phyloP scores from a whole-genome alignment of 2,888 invertebrate species.

The Metellina segmentata region DNA sequence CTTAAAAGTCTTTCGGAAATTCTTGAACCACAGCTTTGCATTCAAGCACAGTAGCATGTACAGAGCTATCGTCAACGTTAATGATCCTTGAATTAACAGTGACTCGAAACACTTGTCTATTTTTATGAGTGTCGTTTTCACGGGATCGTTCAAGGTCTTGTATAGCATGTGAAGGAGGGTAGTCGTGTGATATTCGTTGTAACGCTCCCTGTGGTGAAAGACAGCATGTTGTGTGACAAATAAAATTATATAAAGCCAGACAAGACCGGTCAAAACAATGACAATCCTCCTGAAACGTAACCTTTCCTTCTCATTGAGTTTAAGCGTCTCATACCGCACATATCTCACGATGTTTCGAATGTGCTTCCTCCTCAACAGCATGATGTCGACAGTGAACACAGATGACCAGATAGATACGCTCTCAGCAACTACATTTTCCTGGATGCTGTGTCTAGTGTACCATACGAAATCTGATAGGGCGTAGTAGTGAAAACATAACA shows the following conservation, averaged over 20 bases:
- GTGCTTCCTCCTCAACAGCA: slow-evolving; percentile 19
- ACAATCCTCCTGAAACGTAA: slow-evolving; percentile 9
- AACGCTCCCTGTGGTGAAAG: neutral
- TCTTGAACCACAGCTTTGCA: slow-evolving; percentile 39
- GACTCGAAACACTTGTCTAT: slow-evolving; percentile 28
- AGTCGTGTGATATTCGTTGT: slow-evolving; percentile 3
- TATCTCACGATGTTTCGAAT: slow-evolving; percentile 7
- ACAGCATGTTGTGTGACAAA: slow-evolving; percentile 29
- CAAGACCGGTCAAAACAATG: neutral
- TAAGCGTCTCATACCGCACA: neutral
- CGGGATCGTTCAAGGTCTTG: neutral
- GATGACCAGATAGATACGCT: slow-evolving; percentile 49
- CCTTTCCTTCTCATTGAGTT: neutral
- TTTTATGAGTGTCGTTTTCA: slow-evolving; percentile 7
- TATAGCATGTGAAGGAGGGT: slow-evolving; percentile 26
- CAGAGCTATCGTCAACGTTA: slow-evolving; percentile 36
- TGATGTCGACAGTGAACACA: slow-evolving; percentile 28
- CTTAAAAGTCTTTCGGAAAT: slow-evolving; percentile 10
- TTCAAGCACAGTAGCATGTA: slow-evolving; percentile 41
- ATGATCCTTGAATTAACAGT: slow-evolving; percentile 43
- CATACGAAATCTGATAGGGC: slow-evolving; percentile 35
- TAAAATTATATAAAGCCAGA: slow-evolving; percentile 27
- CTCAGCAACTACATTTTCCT: slow-evolving; percentile 61
- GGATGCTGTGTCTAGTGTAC: slow-evolving; percentile 29
- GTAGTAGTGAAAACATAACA: slow-evolving; percentile 35